Evolutionary conservation across 2,888 invertebrate species (phyloP), one percentile per base, ranked within the genome.

Genomic region (Coleophora deauratella): DNA sequence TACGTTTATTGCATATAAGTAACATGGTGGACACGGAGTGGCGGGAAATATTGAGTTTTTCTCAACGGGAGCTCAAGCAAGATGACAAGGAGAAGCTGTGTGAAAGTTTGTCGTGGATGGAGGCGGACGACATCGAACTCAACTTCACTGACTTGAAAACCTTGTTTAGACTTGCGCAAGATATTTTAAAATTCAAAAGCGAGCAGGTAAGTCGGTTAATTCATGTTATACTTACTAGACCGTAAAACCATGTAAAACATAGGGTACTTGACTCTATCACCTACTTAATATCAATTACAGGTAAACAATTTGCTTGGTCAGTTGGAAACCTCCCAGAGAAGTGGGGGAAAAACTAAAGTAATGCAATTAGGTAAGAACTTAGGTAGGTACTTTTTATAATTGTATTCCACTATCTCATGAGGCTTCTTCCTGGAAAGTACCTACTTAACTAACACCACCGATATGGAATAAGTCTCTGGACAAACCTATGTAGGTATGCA

Each of bases 181-280:
- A 91, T 71, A 87, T 91, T 54, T 62, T 92, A 36, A 90, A 90
- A 58, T 88, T 88, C 51, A 92, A 91, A 76, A 89, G 87, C 45
- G 91, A 91, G 72, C 91, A 92, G 87, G 90, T 90, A 77, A 55
- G 49, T 47, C 28, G 31, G 8, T 10, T 35, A 28, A 28, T n/a
- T n/a, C n/a, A n/a, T n/a, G n/a, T n/a, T n/a, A n/a, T n/a, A n/a
- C n/a, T n/a, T n/a, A n/a, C n/a, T n/a, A n/a, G n/a, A n/a, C n/a
- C n/a, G n/a, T n/a, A n/a, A n/a, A n/a, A n/a, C n/a, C n/a, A n/a
- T n/a, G n/a, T n/a, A n/a, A n/a, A n/a, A n/a, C n/a, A n/a, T n/a
- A n/a, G n/a, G n/a, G n/a, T n/a, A n/a, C n/a, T n/a, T n/a, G n/a
- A n/a, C n/a, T n/a, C n/a, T n/a, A n/a, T n/a, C n/a, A n/a, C n/a